Evolutionary conservation across 2,113 vertebrate species (phyloP).

Genomic region (Burhinus bistriatus): DNA sequence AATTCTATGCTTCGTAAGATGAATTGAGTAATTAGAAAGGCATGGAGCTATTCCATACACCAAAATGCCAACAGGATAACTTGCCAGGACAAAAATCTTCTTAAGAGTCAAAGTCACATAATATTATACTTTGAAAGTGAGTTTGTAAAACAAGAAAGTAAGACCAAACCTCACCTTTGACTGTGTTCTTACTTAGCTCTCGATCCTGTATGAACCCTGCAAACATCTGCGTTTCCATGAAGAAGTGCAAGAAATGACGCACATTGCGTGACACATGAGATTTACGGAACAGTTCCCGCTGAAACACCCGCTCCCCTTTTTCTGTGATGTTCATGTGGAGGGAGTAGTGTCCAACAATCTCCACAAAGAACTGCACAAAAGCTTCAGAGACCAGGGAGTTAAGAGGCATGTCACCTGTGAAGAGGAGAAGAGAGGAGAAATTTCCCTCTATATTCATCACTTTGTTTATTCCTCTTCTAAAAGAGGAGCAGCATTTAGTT

Average conservation of each 20-base stretch:
- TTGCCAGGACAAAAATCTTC: not conserved
- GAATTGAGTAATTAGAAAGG: not conserved
- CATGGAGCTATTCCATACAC: rapidly evolving
- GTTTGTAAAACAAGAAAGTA: not conserved
- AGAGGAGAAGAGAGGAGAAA: not conserved
- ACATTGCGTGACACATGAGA: conserved; percentile 86
- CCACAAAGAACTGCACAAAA: conserved; percentile 94
- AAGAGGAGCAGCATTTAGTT: not conserved
- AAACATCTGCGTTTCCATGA: conserved; percentile 99
- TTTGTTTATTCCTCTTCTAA: not conserved
- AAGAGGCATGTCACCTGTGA: conserved; percentile 61
- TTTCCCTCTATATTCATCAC: not conserved
- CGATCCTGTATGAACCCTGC: conserved; percentile 96
- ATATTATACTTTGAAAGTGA: not conserved
- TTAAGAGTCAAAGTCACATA: not conserved
- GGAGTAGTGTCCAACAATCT: conserved; percentile 93
- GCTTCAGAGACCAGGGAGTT: conserved; percentile 89
- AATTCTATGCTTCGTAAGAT: not conserved
- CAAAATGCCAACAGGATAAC: not conserved
- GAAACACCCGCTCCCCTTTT: conserved; percentile 81
- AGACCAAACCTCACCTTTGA: conserved; percentile 78
- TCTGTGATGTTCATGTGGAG: conserved; percentile 85
- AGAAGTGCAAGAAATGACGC: conserved; percentile 91
- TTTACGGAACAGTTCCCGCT: conserved; percentile 90
- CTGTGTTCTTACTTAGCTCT: conserved; percentile 86